phyloP scores from a whole-genome alignment of 2,888 invertebrate genomes.

The Apamea sordens region DNA sequence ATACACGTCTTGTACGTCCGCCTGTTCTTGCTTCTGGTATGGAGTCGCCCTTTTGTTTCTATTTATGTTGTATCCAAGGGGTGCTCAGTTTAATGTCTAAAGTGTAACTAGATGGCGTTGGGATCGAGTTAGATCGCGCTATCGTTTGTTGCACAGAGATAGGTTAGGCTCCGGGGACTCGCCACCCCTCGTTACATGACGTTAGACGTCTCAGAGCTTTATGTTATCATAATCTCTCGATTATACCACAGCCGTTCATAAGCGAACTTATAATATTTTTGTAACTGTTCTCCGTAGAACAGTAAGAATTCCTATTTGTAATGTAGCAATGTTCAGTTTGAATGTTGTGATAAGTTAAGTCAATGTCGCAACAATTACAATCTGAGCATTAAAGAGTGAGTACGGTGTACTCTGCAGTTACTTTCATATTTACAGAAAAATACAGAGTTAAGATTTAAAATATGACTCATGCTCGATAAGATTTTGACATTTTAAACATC shows the following conservation, averaged over 20 bases:
- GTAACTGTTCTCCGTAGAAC: slow-evolving; percentile 12
- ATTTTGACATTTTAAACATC: neutral
- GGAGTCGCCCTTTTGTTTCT: neutral
- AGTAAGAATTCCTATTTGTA: slow-evolving; percentile 1
- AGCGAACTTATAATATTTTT: slow-evolving; percentile 9
- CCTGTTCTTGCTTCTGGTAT: neutral
- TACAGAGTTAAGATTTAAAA: neutral
- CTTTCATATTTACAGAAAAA: neutral
- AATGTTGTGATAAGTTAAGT: neutral
- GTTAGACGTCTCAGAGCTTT: neutral
- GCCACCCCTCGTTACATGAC: neutral
- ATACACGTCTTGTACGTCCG: neutral
- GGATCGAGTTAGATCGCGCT: slow-evolving; percentile 11
- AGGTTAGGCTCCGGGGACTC: slow-evolving; percentile 2
- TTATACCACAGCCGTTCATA: neutral
- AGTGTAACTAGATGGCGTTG: slow-evolving; percentile 40
- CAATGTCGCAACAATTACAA: neutral
- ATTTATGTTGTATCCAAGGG: neutral
- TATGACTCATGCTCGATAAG: neutral
- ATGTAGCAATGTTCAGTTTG: neutral
- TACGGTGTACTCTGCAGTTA: neutral
- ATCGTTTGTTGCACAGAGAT: neutral
- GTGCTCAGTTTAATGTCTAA: neutral
- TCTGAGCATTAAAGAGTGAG: neutral
- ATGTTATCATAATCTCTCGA: neutral